Evolutionary conservation across 2,113 vertebrate genomes (phyloP).

Genomic region (Penelope pileata): DNA sequence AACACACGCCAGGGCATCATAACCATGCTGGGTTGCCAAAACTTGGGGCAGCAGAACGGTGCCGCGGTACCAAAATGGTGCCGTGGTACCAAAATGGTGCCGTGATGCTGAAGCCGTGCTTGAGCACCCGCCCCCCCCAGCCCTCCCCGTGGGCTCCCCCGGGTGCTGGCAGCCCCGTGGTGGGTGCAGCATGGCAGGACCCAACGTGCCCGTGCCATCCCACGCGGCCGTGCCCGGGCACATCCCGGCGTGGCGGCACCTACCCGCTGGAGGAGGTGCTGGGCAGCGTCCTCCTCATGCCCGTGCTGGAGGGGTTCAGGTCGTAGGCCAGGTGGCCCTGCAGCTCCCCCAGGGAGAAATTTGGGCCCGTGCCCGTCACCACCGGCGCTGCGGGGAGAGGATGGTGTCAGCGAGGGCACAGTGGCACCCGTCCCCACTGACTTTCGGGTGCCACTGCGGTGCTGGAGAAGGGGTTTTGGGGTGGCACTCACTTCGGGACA

Average conservation of each 20-base stretch:
- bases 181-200: neutral
- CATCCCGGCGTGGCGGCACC: neutral
- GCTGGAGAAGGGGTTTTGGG: neutral
- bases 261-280: constrained; percentile 96
- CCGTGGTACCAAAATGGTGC: neutral
- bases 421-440: neutral
- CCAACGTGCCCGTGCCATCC: neutral
- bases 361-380: constrained; percentile 91
- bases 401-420: neutral
- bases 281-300: constrained; percentile 91
- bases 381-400: constrained; percentile 83
- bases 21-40: too few species aligned
- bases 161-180: neutral
- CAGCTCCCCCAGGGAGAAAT: constrained; percentile 96
- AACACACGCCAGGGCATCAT: too few species aligned
- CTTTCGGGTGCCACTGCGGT: too few species aligned
- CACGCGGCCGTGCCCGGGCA: accelerated
- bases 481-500: constrained; percentile 92
- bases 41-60: too few species aligned
- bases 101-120: neutral
- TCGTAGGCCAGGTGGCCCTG: constrained; percentile 97
- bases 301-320: constrained; percentile 91
- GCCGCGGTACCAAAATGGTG: too few species aligned
- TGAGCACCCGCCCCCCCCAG: neutral
- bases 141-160: neutral